These are phyloP conservation scores for Poeciliopsis presidionis DNA, from an alignment of 2,797 vertebrate genomes.

Conservation along the genomic window DNA sequence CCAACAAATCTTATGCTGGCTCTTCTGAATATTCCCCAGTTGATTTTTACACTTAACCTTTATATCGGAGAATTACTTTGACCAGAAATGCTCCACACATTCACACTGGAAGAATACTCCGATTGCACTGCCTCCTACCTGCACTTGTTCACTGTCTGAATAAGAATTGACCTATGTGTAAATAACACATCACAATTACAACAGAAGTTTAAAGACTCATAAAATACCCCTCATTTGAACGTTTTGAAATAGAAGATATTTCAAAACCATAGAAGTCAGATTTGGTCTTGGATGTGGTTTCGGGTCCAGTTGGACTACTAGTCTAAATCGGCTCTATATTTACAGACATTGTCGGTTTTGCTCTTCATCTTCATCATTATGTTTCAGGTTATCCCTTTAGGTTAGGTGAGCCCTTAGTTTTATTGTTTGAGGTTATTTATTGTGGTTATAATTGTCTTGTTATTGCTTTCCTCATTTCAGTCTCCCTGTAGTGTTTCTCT, in stretches of 20 bases:
- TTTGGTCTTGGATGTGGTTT: neutral
- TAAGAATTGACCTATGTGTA: neutral
- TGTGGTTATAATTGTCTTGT: no score
- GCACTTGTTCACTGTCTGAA: neutral
- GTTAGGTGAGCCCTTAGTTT: no score
- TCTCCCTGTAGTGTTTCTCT: no score
- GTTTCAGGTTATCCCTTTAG: no score
- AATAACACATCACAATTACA: neutral
- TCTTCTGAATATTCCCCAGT: neutral
- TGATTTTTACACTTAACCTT: neutral
- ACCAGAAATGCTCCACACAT: neutral
- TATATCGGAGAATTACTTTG: neutral
- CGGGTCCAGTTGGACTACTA: no score
- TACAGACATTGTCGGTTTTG: no score
- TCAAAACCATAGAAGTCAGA: neutral
- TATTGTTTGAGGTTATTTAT: no score
- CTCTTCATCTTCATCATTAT: no score
- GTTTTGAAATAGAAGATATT: neutral
- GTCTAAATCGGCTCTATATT: no score
- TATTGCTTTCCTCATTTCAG: no score
- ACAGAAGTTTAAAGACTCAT: neutral
- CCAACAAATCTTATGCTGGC: neutral
- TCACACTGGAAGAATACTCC: neutral
- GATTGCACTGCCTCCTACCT: neutral
- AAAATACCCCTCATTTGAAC: neutral